Percentiles rank a stretch among this genome's conserved stretches.
Evolutionary conservation across 2,113 vertebrate genomes (phyloP).

Genomic region (Pangasianodon hypophthalmus): DNA sequence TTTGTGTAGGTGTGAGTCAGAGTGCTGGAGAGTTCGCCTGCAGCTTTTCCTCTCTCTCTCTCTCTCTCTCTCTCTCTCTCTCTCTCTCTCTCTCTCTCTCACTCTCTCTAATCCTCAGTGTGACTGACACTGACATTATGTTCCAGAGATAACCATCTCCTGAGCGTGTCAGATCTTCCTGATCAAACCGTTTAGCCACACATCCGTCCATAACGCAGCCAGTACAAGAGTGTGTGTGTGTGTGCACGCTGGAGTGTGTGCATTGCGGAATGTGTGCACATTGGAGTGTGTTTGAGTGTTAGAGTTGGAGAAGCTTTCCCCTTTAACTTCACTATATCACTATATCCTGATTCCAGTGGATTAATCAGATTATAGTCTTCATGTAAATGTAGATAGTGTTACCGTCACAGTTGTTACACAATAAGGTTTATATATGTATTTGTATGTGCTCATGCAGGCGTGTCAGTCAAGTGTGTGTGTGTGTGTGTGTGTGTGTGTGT

Average conservation of each 20-base stretch:
- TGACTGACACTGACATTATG: slow-evolving; percentile 41
- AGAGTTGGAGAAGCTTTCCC: slow-evolving; percentile 76
- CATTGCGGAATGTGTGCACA: neutral
- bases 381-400: neutral
- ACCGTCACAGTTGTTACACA: neutral
- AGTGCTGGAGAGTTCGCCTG: slow-evolving; percentile 30
- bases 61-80: slow-evolving; percentile 11
- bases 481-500: slow-evolving; percentile 25
- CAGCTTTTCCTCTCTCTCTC: slow-evolving; percentile 25
- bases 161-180: slow-evolving; percentile 17
- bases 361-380: neutral
- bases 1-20: slow-evolving; percentile 16
- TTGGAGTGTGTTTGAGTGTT: slow-evolving; percentile 18
- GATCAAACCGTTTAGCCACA: slow-evolving; percentile 24
- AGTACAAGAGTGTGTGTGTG: neutral
- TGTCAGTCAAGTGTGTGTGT: slow-evolving; percentile 1
- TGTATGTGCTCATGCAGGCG: neutral
- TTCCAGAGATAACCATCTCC: slow-evolving; percentile 31
- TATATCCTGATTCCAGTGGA: neutral
- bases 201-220: neutral
- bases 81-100: neutral
- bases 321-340: neutral
- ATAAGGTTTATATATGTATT: neutral
- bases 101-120: slow-evolving; percentile 22
- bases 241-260: neutral